A percentile compares a stretch with the other conserved stretches of the same genome.
Evolutionary conservation across 2,797 vertebrate species (phyloP).

Genomic region (Streptopelia turtur): DNA sequence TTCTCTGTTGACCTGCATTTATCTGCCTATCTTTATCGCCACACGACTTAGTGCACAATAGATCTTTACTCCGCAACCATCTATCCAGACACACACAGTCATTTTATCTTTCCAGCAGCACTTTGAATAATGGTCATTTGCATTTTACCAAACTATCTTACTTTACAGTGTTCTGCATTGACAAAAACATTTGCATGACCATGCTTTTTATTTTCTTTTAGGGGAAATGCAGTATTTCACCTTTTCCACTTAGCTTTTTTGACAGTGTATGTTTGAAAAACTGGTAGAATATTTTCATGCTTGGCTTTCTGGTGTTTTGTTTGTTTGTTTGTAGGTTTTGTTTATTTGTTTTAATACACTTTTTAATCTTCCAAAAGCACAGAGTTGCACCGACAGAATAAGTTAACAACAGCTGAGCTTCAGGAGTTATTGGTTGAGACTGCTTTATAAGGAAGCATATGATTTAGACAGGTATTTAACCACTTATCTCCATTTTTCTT

Average conservation of each 20-base stretch:
- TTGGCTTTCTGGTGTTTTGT: too few relatives aligned
- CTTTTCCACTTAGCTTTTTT: background rate
- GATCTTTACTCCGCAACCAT: background rate
- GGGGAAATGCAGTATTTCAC: background rate
- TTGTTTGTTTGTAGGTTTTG: background rate
- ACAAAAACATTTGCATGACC: background rate
- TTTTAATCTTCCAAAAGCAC: background rate
- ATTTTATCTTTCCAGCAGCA: background rate
- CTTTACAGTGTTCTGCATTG: fast-evolving
- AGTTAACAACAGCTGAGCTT: background rate
- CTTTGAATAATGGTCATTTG: background rate
- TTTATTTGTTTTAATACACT: background rate
- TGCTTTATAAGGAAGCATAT: background rate
- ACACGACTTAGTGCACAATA: background rate
- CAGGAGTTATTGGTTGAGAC: background rate
- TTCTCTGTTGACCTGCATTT: slow-evolving; percentile 13
- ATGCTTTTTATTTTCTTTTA: background rate
- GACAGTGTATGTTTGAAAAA: background rate
- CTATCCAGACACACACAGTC: background rate
- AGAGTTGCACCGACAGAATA: background rate
- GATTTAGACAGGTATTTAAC: background rate
- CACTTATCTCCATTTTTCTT: background rate
- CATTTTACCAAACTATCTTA: background rate
- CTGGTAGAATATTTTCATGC: background rate
- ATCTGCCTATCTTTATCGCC: slow-evolving; percentile 47